Percentiles rank a stretch among this genome's conserved stretches.
Evolutionary conservation across 1,140 invertebrate species (phyloP).

Genomic region (Lepidotrigona ventralis): DNA sequence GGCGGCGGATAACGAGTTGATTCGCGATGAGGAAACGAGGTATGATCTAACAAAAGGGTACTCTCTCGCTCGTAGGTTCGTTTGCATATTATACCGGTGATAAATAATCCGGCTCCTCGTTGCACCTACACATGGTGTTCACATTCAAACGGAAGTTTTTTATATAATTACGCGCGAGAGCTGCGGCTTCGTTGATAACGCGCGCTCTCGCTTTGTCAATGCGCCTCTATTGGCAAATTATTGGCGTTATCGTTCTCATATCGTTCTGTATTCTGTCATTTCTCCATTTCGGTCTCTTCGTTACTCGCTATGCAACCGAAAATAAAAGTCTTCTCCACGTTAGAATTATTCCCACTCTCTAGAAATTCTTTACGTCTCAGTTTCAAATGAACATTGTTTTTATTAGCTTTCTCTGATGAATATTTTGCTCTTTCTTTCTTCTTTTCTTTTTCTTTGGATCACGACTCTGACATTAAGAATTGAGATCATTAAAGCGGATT

Average conservation of each 20-base stretch:
- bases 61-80: neutral
- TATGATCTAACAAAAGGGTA: constrained; percentile 1
- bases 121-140: too few species aligned
- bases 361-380: too few species aligned
- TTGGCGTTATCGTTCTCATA: neutral
- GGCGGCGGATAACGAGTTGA: neutral
- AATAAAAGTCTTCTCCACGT: neutral
- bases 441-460: too few species aligned
- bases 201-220: neutral
- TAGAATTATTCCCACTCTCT: too few species aligned
- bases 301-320: neutral
- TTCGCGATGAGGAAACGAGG: neutral
- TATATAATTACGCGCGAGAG: neutral
- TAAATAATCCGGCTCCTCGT: neutral
- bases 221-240: neutral
- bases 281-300: neutral
- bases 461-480: too few species aligned
- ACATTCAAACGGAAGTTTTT: neutral
- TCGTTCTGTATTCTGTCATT: neutral
- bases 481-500: too few species aligned
- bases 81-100: constrained; percentile 1
- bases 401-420: too few species aligned
- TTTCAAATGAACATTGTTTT: too few species aligned
- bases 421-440: too few species aligned
- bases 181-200: neutral